Evolutionary conservation across 1,140 invertebrate genomes (phyloP).

Genomic region (Zaprionus africanus): DNA sequence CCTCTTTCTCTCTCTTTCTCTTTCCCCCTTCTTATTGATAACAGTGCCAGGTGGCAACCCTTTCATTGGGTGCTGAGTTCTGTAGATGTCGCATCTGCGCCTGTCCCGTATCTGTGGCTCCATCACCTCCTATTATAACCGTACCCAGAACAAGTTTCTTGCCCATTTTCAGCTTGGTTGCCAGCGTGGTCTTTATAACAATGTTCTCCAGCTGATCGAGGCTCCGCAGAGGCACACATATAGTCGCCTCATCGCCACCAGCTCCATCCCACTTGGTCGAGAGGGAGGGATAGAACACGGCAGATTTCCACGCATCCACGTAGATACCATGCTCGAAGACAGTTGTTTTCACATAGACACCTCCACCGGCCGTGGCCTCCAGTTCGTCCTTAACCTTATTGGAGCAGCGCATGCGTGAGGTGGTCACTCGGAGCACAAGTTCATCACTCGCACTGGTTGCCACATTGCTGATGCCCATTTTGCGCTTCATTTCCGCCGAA

Average conservation of each 20-base stretch:
- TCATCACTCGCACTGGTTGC: slow-evolving; percentile 25
- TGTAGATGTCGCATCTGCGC: slow-evolving; percentile 62
- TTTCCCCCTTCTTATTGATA: slow-evolving; percentile 44
- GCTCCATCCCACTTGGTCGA: slow-evolving; percentile 86
- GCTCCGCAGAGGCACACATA: slow-evolving; percentile 64
- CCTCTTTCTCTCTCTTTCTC: neutral
- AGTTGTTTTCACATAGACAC: slow-evolving; percentile 90
- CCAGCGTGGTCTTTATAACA: slow-evolving; percentile 65
- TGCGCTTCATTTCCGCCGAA: slow-evolving; percentile 71
- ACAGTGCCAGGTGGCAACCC: slow-evolving; percentile 73
- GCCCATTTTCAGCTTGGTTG: slow-evolving; percentile 84
- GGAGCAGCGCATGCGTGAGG: slow-evolving; percentile 77
- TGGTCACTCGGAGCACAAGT: slow-evolving; percentile 68
- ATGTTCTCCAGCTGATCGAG: slow-evolving; percentile 69
- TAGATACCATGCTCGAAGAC: slow-evolving; percentile 89
- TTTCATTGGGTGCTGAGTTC: slow-evolving; percentile 60
- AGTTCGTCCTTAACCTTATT: slow-evolving; percentile 83
- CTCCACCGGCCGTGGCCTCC: slow-evolving; percentile 66
- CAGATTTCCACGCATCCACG: slow-evolving; percentile 91
- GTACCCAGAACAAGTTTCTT: slow-evolving; percentile 86
- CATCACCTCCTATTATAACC: slow-evolving; percentile 54
- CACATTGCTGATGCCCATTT: slow-evolving; percentile 76
- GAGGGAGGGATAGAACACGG: slow-evolving; percentile 89
- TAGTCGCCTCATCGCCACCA: slow-evolving; percentile 82
- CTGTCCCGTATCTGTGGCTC: slow-evolving; percentile 48